Evolutionary conservation across 23 tunicate genomes (phyloP).

Genomic region (Clavelina lepadiformis): DNA sequence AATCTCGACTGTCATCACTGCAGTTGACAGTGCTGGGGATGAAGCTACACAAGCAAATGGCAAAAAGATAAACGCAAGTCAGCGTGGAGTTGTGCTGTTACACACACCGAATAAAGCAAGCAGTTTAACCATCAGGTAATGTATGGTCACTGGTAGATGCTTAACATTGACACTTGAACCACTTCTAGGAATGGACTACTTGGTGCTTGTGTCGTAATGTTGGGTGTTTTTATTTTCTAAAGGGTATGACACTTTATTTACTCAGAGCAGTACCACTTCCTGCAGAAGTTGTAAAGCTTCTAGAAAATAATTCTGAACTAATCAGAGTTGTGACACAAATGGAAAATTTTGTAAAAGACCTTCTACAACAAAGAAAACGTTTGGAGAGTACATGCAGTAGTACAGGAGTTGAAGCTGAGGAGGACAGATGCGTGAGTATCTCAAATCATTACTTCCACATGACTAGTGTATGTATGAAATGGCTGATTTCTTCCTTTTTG

Average conservation of each 20-base stretch:
- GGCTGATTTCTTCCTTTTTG: no score
- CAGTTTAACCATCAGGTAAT: conserved; percentile 32
- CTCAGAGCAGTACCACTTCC: conserved; percentile 86
- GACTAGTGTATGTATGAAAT: no score
- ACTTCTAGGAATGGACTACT: no score
- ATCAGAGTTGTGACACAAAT: conserved; percentile 38
- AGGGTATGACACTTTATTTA: conserved; percentile 1
- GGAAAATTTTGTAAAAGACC: conserved; percentile 38
- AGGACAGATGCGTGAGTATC: no score
- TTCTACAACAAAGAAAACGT: conserved; percentile 36
- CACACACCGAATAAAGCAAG: conserved; percentile 36
- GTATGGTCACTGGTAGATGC: neutral
- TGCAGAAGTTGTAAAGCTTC: conserved; percentile 34
- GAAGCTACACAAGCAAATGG: no score
- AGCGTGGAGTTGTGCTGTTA: conserved; percentile 21
- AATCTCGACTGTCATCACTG: no score
- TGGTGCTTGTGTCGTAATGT: no score
- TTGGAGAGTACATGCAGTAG: conserved; percentile 61
- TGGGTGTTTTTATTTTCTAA: no score
- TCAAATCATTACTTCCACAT: no score
- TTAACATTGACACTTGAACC: no score
- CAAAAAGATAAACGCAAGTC: neutral
- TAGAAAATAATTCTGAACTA: conserved; percentile 50
- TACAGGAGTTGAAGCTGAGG: conserved; percentile 30
- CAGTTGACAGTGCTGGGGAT: no score